A percentile compares a stretch with the other conserved stretches of the same genome.
Evolutionary conservation across 2,888 invertebrate species (phyloP).

Genomic region (Epistrophe eligans): DNA sequence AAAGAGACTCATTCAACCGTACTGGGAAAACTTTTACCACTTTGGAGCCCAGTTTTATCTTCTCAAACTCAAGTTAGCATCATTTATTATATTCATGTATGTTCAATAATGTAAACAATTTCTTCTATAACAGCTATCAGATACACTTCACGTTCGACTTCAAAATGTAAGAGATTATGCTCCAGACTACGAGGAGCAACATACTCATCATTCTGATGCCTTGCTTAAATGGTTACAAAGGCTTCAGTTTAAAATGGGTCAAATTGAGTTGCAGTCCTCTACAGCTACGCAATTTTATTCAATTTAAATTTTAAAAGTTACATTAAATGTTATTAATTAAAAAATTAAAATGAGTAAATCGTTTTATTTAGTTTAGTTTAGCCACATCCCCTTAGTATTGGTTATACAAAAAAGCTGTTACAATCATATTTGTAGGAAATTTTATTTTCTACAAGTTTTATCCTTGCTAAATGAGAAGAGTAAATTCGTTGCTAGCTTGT

Average conservation of each 20-base stretch:
- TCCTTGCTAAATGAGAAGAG: no score
- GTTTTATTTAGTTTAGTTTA: no score
- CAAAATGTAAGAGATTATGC: conserved; percentile 94
- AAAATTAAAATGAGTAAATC: neutral
- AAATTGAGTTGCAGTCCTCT: conserved; percentile 96
- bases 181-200: conserved; percentile 83
- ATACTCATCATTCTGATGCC: conserved; percentile 84
- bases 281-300: conserved; percentile 96
- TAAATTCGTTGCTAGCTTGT: no score
- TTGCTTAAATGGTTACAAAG: conserved; percentile 94
- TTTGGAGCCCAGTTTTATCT: conserved; percentile 98
- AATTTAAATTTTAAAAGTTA: conserved; percentile 84
- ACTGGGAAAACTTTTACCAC: conserved; percentile 94
- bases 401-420: no score
- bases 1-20: conserved; percentile 97
- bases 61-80: conserved; percentile 92
- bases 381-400: no score
- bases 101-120: neutral
- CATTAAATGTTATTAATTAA: conserved; percentile 51
- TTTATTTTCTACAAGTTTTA: no score
- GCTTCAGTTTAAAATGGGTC: conserved; percentile 98
- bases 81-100: neutral
- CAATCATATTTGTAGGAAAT: no score
- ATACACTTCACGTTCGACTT: conserved; percentile 93
- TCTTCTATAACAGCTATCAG: conserved; percentile 88